Percentiles rank a stretch among this genome's conserved stretches.
Conservation (phyloP, 2,888 invertebrate genomes). For the Syritta pipiens region DNA sequence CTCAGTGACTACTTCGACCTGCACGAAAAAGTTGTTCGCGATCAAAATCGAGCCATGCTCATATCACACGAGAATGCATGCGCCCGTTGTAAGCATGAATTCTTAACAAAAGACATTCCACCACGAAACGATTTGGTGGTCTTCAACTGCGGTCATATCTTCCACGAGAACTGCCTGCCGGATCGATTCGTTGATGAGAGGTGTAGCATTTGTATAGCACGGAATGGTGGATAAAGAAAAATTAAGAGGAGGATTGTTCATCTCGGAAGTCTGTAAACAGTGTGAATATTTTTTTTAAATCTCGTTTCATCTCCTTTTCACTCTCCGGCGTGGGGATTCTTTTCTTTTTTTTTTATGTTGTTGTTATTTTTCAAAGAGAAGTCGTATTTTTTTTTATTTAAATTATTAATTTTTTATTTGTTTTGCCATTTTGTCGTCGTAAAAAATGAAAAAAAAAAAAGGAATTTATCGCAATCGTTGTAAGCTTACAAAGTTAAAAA, state of each 20-base stretch:
- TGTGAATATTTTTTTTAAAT: too few relatives aligned
- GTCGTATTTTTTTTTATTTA: conserved; percentile 4
- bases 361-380: too few relatives aligned
- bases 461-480: too few relatives aligned
- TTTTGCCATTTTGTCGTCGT: conserved; percentile 2
- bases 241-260: neutral
- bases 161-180: conserved; percentile 91
- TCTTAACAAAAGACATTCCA: conserved; percentile 86
- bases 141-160: conserved; percentile 94
- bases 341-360: conserved; percentile 3
- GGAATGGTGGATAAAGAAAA: too few relatives aligned
- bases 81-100: conserved; percentile 87
- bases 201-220: conserved; percentile 71
- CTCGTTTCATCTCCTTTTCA: too few relatives aligned
- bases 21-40: conserved; percentile 88
- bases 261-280: conserved; percentile 45
- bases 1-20: conserved; percentile 93
- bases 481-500: conserved; percentile 30
- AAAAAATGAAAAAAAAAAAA: conserved; percentile 1
- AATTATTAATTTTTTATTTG: conserved; percentile 3
- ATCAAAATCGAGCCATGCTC: conserved; percentile 88
- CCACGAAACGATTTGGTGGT: conserved; percentile 86
- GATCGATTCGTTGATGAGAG: conserved; percentile 70
- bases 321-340: conserved; percentile 22
- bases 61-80: conserved; percentile 87